These are phyloP conservation scores for Nomada goodeniana DNA, from an alignment of 2,888 invertebrate genomes.

Conservation along the genomic window DNA sequence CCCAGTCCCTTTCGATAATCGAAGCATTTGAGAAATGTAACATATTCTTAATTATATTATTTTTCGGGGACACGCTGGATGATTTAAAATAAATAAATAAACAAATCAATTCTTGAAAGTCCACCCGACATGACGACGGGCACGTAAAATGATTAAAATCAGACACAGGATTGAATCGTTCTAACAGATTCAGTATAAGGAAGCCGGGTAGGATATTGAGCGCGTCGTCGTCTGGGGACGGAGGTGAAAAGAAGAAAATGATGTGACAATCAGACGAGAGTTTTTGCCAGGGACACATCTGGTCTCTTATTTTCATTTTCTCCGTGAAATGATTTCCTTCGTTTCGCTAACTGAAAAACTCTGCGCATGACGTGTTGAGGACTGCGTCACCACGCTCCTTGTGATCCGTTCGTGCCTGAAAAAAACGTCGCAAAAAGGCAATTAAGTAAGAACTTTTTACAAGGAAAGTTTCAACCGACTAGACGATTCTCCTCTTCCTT, in stretches of 20 bases:
- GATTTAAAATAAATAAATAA: background rate
- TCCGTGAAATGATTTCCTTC: conserved; percentile 69
- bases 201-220: conserved; percentile 42
- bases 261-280: conserved; percentile 66
- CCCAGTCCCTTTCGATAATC: too few relatives aligned
- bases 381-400: conserved; percentile 23
- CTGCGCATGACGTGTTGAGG: conserved; percentile 41
- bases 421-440: conserved; percentile 35
- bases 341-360: conserved; percentile 63
- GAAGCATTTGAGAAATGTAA: too few relatives aligned
- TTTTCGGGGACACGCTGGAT: too few relatives aligned
- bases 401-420: conserved; percentile 36
- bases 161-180: background rate
- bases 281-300: conserved; percentile 73
- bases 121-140: background rate
- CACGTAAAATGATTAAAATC: background rate
- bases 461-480: conserved; percentile 23
- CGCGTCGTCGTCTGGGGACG: conserved; percentile 18
- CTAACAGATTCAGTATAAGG: conserved; percentile 17
- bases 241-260: conserved; percentile 60
- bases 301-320: conserved; percentile 76
- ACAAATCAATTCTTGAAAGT: background rate
- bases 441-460: conserved; percentile 54
- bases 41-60: too few relatives aligned
- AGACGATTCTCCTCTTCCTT: background rate